Evolutionary conservation across 2,888 invertebrate genomes (phyloP), one percentile per base, ranked within the genome.

Genomic region (Lapara coniferarum): DNA sequence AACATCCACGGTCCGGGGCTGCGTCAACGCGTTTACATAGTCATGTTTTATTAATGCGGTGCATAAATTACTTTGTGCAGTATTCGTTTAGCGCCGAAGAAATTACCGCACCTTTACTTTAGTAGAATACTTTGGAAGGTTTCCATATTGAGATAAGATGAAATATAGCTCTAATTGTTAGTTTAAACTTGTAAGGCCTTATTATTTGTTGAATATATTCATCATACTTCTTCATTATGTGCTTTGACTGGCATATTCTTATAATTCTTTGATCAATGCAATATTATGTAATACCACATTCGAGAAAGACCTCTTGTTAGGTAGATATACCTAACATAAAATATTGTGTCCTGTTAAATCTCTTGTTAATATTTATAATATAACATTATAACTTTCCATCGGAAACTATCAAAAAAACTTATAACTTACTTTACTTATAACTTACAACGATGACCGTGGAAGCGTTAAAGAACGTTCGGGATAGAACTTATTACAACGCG

Each of bases 11-110:
- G 13, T 16, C n/a, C 55, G 16, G 16, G 74, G 74, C 78, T 77
- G 77, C 78, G 78, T 78, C 83, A 77, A 77, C 80, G 78, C 78
- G 80, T 83, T 85, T 81, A 83, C 84, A 82, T 81, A 81, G 80
- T 86, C 88, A 89, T 89, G 89, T 89, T 88, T 88, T 88, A 89
- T 87, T 88, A 87, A 89, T 88, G 85, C 71, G 78, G 72, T 81
- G 87, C 85, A 88, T 89, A 86, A 83, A 88, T 88, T 88, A 88
- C 82, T 82, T 79, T 81, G 83, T 86, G 88, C 86, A 83, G 74
- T 79, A 81, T 76, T 83, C 83, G 82, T 83, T 85, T 85, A 85
- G 81, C 74, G 77, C 75, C 68, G 75, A 77, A 79, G 75, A 85
- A 88, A 88, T 89, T 86, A 85, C 80, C 77, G 70, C 76, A 78